Evolutionary conservation across 2,888 invertebrate species (phyloP), one percentile per base, ranked within the genome.

Genomic region (Erebia aethiops): DNA sequence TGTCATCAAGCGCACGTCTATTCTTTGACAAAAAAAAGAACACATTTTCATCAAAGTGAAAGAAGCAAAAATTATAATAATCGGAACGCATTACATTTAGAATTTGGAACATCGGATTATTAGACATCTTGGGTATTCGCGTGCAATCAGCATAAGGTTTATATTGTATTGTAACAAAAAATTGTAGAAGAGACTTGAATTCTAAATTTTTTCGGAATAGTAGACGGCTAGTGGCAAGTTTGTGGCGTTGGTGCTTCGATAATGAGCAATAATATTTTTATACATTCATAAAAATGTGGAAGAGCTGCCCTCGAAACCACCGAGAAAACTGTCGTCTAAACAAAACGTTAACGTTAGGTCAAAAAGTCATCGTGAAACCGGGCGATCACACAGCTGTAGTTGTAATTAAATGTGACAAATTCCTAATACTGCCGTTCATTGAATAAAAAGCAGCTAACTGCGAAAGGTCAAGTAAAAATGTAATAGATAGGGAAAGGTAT

Each of bases 221-320:
- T 90, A 92, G 90, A 87, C 88, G 88, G 90, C 91, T 91, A 91
- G 91, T 84, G 89, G 91, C 90, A 91, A 90, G 89, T 90, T 89
- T 92, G 92, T 93, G 93, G 92, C 90, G 89, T 90, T 90, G 93
- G 93, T 93, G 93, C 93, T 93, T 64, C 91, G 85, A 88, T 90
- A 85, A 92, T 92, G 84, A 93, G 93, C 93, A 93, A 93, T 92
- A 93, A 93, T 93, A 92, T 92, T 93, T 92, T 93, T 93, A 92
- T 92, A 93, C 92, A 92, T 91, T 90, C 91, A 90, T 91, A 84
- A 84, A 57, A 84, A 78, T 76, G 83, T 82, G 87, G 83, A 60
- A 85, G 87, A 86, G 85, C 87, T 84, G 82, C 86, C 87, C 84
- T 82, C 82, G 80, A 81, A 74, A 78, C 80, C 70, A 71, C 74